Base-by-base conservation (phyloP, 2,113 vertebrate genomes). In the Plestiodon gilberti region DNA sequence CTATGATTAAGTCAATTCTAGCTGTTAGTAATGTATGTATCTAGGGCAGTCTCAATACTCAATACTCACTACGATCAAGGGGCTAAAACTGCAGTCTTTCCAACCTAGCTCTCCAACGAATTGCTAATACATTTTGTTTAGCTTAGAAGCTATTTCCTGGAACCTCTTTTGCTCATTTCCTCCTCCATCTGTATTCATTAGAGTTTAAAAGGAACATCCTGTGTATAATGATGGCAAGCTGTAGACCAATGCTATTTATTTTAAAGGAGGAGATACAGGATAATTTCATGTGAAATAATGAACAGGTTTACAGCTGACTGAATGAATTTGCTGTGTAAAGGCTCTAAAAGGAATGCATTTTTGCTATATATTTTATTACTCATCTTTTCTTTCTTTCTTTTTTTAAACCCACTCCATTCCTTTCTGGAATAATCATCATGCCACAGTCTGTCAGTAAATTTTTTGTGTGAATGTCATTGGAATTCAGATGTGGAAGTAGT, bases 1-100 rank as follows among this genome's bases (percentile, higher is more conserved):
- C 85, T 80, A 90, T 93, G 92, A 94, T 94, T 94, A 92, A 91
- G 93, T 85, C 91, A 92, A 89, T 95, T 95, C 87, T 94, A 94
- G 95, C 93, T 93, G 89, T 91, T 91, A 80, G 90, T 94, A 94
- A 93, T 92, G 75, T 28, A 57, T 93, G 88, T 87, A 93, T 91
- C 75, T 92, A 87, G 69, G 2, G 87, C 88, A 91, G 87, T 87
- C 94, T 95, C 89, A 59, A 81, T 94, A 48, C 92, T 93, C 92
- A 89, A 48, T 8, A 48, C 43, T 90, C 92, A 86, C 81, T 86
- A 83, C 61, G 91, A 93, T 89, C 87, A 91, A 87, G 23, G n/a
- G 79, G 84, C 85, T 94, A 90, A 88, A 90, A 88, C 94, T 87
- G 81, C 77, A 91, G 88, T 71, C 90, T 67, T 93, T 95, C 64